Evolutionary conservation across 1,140 invertebrate species (phyloP).

Genomic region (Lycorma delicatula): DNA sequence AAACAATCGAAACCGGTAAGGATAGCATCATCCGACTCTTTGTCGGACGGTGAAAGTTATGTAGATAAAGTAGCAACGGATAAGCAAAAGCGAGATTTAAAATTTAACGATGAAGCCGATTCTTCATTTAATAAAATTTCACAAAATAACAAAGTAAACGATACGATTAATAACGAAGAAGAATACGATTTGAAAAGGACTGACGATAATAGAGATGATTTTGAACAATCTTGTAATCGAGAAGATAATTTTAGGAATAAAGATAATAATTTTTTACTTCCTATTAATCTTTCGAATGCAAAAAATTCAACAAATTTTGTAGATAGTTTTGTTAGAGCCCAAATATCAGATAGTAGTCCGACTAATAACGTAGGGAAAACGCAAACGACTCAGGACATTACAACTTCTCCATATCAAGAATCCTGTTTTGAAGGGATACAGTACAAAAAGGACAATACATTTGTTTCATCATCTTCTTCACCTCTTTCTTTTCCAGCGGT

Average conservation of each 20-base stretch:
- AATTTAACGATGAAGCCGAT: neutral
- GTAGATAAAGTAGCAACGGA: neutral
- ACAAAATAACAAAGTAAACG: neutral
- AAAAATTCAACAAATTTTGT: slow-evolving; percentile 6
- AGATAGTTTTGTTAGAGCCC: neutral
- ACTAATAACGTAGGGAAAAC: neutral
- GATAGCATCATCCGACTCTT: slow-evolving; percentile 22
- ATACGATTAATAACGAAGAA: neutral
- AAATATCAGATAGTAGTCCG: neutral
- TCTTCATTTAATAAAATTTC: neutral
- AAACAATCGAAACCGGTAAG: slow-evolving; percentile 31
- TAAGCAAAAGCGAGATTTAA: slow-evolving; percentile 4
- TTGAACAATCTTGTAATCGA: neutral
- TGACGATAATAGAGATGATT: neutral
- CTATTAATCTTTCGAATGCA: slow-evolving; percentile 20
- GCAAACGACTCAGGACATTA: slow-evolving; percentile 14
- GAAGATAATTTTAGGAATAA: neutral
- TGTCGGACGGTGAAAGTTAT: neutral
- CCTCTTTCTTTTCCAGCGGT: neutral
- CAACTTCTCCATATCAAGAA: neutral
- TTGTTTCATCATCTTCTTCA: neutral
- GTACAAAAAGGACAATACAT: neutral
- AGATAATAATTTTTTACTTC: slow-evolving; percentile 16
- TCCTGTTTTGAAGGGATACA: neutral
- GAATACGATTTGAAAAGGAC: neutral